Percentiles rank a stretch among this genome's conserved stretches.
Evolutionary conservation across 2,113 vertebrate species (phyloP).

Genomic region (Cebidichthys violaceus): DNA sequence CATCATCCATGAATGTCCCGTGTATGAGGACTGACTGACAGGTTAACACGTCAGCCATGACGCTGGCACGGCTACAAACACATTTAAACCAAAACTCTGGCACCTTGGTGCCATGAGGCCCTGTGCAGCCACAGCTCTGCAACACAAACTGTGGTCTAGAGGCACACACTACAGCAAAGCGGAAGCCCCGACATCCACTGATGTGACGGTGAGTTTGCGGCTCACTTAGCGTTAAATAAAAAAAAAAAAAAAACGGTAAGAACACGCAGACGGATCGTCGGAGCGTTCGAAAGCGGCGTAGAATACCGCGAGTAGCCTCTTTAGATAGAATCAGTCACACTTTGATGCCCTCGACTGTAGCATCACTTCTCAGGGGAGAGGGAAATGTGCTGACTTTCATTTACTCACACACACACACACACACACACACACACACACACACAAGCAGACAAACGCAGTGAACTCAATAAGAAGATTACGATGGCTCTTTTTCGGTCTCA

Average conservation of each 20-base stretch:
- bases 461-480: constrained; percentile 69
- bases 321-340: constrained; percentile 12
- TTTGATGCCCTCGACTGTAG: constrained; percentile 27
- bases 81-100: too few relatives aligned
- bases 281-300: neutral
- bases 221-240: constrained; percentile 5
- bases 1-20: neutral
- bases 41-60: too few relatives aligned
- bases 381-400: constrained; percentile 49
- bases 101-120: too few relatives aligned
- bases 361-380: constrained; percentile 11
- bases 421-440: constrained; percentile 26
- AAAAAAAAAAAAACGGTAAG: constrained; percentile 19
- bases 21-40: too few relatives aligned
- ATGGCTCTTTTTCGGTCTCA: constrained; percentile 70
- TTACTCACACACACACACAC: constrained; percentile 32
- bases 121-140: neutral
- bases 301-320: neutral
- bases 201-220: neutral
- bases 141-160: neutral
- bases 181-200: too few relatives aligned
- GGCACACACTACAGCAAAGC: neutral
- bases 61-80: too few relatives aligned
- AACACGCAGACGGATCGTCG: neutral
- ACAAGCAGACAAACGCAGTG: constrained; percentile 41